Evolutionary conservation across 2,888 invertebrate species (phyloP), one percentile per base, ranked within the genome.

Genomic region (Synergus gifuensis): DNA sequence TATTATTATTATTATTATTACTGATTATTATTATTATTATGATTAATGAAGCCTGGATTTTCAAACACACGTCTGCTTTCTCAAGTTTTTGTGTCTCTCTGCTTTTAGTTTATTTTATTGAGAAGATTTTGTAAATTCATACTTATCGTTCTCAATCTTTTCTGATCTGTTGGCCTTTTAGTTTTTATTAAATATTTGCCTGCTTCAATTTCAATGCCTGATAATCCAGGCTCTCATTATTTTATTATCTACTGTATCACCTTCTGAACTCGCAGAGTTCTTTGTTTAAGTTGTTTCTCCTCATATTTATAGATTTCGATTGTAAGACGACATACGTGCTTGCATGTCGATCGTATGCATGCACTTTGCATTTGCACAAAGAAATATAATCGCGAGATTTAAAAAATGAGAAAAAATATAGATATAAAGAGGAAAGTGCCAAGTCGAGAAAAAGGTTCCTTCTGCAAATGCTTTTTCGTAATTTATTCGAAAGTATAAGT

Each of bases 291-390:
- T 78, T 66, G 79, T 78, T 78, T 62, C 76, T 18, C 36, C 28
- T 49, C 67, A 76, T 80, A 79, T 76, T 62, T 63, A 77, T 82
- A 83, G 83, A 76, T 78, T 44, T 40, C 82, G 63, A 80, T 81
- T 83, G 73, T 79, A 82, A 83, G 44, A 66, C 42, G 60, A 80
- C 78, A 49, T 79, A 82, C 84, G 84, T 82, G 79, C 79, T 79
- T 87, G 85, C 85, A 85, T 82, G 84, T 79, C 83, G 80, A 83
- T 84, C 82, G 77, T 82, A 82, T 85, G 88, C 88, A 88, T 86
- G 87, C 42, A 83, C 79, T 82, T 76, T 82, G 77, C 81, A 86
- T 85, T 82, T 80, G 80, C 83, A 82, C 79, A 81, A 79, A 60
- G 76, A 63, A 80, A 60, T 42, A 60, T 42, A 40, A 16, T 44